Percentiles rank a stretch among this genome's conserved stretches.
These are phyloP conservation scores for Microtus richardsoni DNA, from an alignment of 2,113 vertebrate species.

Conservation along the genomic window DNA sequence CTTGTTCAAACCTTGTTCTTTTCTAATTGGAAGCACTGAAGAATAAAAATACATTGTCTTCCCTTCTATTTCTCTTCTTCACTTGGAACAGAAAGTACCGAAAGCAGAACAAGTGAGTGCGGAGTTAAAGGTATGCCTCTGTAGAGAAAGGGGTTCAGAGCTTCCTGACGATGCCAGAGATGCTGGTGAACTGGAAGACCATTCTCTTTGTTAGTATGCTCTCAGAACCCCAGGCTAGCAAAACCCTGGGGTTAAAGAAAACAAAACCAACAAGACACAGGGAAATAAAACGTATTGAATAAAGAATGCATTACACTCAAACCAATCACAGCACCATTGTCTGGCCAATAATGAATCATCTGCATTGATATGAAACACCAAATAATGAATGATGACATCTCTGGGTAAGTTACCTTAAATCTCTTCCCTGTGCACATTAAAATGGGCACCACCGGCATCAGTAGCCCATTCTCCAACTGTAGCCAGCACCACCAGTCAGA, in stretches of 20 bases:
- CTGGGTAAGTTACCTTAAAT: neutral
- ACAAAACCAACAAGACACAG: neutral
- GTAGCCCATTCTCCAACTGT: neutral
- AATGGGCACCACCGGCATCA: neutral
- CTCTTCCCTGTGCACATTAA: neutral
- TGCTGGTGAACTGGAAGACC: neutral
- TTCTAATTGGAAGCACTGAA: slow-evolving; percentile 24
- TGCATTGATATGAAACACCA: neutral
- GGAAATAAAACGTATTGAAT: neutral
- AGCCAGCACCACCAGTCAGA: neutral
- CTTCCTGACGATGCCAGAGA: neutral
- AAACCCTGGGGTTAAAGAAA: neutral
- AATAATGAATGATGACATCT: neutral
- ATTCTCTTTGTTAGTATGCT: neutral
- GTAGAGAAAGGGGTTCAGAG: neutral
- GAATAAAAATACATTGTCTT: neutral
- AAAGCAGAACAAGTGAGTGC: neutral
- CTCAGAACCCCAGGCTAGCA: neutral
- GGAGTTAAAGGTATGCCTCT: neutral
- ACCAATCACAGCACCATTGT: neutral
- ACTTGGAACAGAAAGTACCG: slow-evolving; percentile 9
- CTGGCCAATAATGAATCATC: neutral
- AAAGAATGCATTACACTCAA: neutral
- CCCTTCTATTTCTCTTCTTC: neutral
- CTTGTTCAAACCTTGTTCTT: slow-evolving; percentile 7